These are phyloP conservation scores for Semnornis frantzii DNA, from an alignment of 2,113 vertebrate species.

Conservation along the genomic window DNA sequence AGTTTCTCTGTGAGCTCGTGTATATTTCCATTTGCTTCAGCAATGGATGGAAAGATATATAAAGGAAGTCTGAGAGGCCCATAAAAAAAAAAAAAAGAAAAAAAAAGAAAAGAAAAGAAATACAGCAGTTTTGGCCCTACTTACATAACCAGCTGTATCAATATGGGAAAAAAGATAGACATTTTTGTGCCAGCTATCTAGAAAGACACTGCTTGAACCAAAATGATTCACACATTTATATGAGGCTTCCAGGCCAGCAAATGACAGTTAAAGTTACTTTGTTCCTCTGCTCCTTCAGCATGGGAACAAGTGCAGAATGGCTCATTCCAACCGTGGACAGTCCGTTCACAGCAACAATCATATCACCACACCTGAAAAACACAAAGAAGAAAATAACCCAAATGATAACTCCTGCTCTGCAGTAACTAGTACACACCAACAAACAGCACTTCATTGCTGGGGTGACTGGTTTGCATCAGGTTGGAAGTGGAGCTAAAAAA, in stretches of 20 bases:
- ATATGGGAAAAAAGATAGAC: not conserved
- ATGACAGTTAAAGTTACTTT: conserved; percentile 95
- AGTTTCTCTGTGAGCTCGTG: not conserved
- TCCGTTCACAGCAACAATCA: conserved; percentile 97
- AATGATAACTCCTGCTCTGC: not conserved
- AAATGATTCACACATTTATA: conserved; percentile 62
- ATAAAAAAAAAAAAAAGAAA: not conserved
- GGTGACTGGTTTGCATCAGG: not conserved
- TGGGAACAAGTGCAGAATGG: conserved; percentile 95
- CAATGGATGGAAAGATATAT: not conserved
- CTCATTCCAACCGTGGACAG: conserved; percentile 96
- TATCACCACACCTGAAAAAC: conserved; percentile 90
- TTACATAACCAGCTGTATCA: conserved; percentile 67
- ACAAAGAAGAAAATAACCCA: not conserved
- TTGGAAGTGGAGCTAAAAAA: not conserved
- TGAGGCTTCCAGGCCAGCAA: conserved; percentile 97
- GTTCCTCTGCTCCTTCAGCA: conserved; percentile 97
- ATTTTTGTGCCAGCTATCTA: conserved; percentile 49
- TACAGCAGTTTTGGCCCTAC: conserved; percentile 69
- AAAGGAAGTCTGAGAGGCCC: not conserved
- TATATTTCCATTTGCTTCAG: conserved; percentile 9
- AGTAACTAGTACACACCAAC: not conserved
- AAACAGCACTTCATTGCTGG: not conserved
- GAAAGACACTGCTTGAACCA: not conserved
- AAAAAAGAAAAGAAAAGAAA: not conserved